Evolutionary conservation across 2,888 invertebrate genomes (phyloP).

Genomic region (Ectobius pallidus): DNA sequence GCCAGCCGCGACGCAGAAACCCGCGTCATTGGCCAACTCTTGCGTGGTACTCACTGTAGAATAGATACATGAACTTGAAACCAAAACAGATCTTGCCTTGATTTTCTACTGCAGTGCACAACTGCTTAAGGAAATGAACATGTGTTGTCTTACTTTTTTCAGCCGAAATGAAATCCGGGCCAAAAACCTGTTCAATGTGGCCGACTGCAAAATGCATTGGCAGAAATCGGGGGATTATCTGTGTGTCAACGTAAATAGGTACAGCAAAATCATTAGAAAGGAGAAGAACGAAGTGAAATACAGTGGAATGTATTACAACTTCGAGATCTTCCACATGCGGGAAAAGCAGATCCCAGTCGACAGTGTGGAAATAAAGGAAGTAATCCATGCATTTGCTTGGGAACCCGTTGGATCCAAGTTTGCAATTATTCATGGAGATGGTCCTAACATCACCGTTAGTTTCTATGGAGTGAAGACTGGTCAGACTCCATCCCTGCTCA

Average conservation of each 20-base stretch:
- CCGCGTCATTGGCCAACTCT: no score
- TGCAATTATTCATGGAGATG: constrained; percentile 94
- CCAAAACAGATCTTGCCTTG: no score
- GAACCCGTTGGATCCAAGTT: constrained; percentile 97
- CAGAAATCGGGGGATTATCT: constrained; percentile 97
- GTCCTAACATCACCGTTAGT: constrained; percentile 80
- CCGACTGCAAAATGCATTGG: constrained; percentile 98
- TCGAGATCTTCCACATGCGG: constrained; percentile 98
- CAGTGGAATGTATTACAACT: constrained; percentile 95
- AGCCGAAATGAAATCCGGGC: constrained; percentile 83
- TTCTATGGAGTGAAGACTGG: constrained; percentile 93
- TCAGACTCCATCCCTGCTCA: constrained; percentile 84
- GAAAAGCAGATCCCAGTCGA: constrained; percentile 98
- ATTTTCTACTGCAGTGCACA: no score
- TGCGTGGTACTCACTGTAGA: no score
- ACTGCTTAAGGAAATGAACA: no score
- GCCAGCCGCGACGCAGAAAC: no score
- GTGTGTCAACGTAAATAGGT: constrained; percentile 92
- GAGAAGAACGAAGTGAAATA: constrained; percentile 94
- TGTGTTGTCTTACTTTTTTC: no score
- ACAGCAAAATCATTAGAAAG: constrained; percentile 84
- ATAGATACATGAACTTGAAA: no score
- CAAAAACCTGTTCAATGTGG: constrained; percentile 97
- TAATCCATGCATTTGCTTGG: constrained; percentile 96
- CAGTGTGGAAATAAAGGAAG: constrained; percentile 93